Percentiles rank a stretch among this genome's conserved stretches.
These are phyloP conservation scores for Sylvilagus floridanus DNA, from an alignment of 2,797 vertebrate genomes.

Conservation along the genomic window DNA sequence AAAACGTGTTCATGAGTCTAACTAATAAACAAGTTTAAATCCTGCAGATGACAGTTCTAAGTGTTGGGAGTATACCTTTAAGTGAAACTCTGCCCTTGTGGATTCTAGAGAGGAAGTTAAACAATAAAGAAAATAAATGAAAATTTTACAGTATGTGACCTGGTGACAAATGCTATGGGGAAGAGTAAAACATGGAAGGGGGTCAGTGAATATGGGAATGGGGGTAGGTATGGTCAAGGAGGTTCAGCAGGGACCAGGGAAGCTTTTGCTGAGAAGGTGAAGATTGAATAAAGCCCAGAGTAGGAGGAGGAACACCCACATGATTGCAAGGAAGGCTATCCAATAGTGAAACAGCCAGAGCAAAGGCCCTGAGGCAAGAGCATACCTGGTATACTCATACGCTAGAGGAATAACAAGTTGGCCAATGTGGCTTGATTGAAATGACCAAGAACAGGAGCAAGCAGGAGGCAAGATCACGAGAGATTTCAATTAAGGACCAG, in stretches of 20 bases:
- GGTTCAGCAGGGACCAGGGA: not conserved
- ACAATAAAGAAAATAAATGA: not conserved
- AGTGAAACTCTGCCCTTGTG: not conserved
- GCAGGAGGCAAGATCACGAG: not conserved
- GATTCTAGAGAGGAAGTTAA: not conserved
- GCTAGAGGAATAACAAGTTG: not conserved
- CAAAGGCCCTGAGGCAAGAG: not conserved
- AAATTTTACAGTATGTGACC: not conserved
- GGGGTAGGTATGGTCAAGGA: not conserved
- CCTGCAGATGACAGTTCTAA: not conserved
- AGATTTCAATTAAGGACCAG: not conserved
- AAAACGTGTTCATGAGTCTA: not conserved
- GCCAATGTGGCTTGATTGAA: not conserved
- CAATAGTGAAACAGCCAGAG: not conserved
- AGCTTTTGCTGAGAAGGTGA: not conserved
- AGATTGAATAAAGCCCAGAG: not conserved
- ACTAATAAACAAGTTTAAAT: conserved; percentile 30
- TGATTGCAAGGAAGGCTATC: not conserved
- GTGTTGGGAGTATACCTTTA: not conserved
- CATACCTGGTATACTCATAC: not conserved
- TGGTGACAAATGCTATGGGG: not conserved
- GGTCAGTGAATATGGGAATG: not conserved
- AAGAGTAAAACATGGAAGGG: not conserved
- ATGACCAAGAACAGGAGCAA: not conserved
- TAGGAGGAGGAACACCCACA: not conserved